These are phyloP conservation scores for Zootermopsis nevadensis DNA, from an alignment of 2,888 invertebrate species.

Conservation along the genomic window DNA sequence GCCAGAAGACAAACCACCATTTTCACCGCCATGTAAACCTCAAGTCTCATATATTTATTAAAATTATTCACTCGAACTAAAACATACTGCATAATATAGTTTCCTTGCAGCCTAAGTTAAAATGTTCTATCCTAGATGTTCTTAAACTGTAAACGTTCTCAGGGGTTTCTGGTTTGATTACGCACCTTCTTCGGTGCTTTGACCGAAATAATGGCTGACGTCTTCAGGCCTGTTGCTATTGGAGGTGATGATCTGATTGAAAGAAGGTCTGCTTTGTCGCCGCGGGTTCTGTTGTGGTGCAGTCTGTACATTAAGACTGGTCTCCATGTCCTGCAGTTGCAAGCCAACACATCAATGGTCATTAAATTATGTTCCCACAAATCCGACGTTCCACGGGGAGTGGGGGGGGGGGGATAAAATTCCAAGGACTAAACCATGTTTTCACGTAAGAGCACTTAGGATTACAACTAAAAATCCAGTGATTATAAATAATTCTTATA, in stretches of 20 bases:
- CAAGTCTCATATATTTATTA: too few relatives aligned
- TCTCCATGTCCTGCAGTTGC: constrained; percentile 23
- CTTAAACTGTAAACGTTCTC: neutral
- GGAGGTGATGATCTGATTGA: neutral
- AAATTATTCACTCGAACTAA: too few relatives aligned
- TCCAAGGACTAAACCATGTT: too few relatives aligned
- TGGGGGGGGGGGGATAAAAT: too few relatives aligned
- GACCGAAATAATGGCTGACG: neutral
- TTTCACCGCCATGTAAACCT: too few relatives aligned
- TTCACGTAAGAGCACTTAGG: too few relatives aligned
- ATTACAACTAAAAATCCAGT: too few relatives aligned
- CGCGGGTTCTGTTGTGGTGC: neutral
- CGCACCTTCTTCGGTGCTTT: neutral
- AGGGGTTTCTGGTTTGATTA: neutral
- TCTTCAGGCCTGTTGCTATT: constrained; percentile 6
- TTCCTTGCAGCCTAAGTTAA: too few relatives aligned
- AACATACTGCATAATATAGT: too few relatives aligned
- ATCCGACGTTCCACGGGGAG: neutral
- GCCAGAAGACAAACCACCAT: too few relatives aligned
- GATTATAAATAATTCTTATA: too few relatives aligned
- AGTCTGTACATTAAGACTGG: neutral
- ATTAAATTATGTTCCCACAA: neutral
- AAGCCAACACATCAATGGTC: neutral
- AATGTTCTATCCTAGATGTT: neutral
- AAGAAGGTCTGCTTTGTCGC: neutral